Evolutionary conservation across 2,113 vertebrate genomes (phyloP), one percentile per base, ranked within the genome.

Genomic region (Perccottus glenii): DNA sequence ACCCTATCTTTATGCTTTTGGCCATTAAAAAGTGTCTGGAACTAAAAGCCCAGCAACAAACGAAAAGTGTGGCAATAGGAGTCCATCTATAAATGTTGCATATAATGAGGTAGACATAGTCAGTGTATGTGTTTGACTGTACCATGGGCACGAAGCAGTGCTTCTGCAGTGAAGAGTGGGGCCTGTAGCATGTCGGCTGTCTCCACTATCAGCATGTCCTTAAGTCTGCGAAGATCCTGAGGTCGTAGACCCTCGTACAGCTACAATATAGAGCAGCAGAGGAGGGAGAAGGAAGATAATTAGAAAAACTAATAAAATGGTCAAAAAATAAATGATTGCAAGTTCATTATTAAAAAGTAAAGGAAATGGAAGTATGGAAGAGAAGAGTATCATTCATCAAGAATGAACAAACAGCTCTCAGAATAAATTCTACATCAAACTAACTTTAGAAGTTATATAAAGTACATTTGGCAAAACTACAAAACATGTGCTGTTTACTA

Each of bases 121-220:
- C 62, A 27, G 5, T 64, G 38, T 68, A 68, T 64, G 60, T 78
- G 47, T 48, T 53, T 49, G 6, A 60, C 36, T 9, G 62, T 98
- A 99, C 98, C 96, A 51, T 99, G 95, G 71, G 98, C 97, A 67
- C 98, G 93, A 57, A 99, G 96, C 44, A 99, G 92, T 73, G 96
- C 98, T 88, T 99, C 98, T 70, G 97, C 96, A 74, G 98, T 98
- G 72, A 99, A 99, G 9, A 99, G 94, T 0, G 98, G 98, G 35
- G 96, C 96, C 83, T 99, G 98, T 66, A 99, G 93, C 98, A 99
- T 99, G 92, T 99, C 98, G 48, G 98, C 98, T 14, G 97, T 96
- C 90, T 99, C 97, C 87, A 99, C 97, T 2, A 99, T 99, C 89
- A 99, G 90, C 96, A 99, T 98, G 86, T 99, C 98, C 91, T 99